These are phyloP conservation scores for Myioborus melanocephalus DNA, from an alignment of 2,797 vertebrate genomes.

Conservation along the genomic window DNA sequence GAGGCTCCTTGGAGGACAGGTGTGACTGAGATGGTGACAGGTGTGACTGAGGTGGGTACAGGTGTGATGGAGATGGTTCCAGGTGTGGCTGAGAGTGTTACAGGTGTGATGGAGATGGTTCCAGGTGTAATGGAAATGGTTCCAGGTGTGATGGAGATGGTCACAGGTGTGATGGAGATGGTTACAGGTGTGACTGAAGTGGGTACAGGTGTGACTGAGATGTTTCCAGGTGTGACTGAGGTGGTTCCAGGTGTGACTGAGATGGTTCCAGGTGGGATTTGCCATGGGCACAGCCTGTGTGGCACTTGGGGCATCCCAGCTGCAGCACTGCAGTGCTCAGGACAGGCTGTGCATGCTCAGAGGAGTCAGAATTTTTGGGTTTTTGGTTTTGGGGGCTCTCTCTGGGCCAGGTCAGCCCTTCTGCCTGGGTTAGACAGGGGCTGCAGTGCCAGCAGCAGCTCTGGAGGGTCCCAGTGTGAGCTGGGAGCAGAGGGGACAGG, in stretches of 20 bases:
- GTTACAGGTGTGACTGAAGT: too few relatives aligned
- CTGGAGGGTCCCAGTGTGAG: fast-evolving
- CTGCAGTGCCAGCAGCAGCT: neutral
- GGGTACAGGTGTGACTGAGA: too few relatives aligned
- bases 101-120: too few relatives aligned
- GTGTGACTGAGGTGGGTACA: too few relatives aligned
- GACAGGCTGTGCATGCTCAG: neutral
- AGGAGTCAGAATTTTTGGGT: neutral
- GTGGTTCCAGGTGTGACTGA: too few relatives aligned
- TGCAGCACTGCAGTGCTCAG: neutral
- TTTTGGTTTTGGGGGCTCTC: neutral
- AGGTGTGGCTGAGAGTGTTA: too few relatives aligned
- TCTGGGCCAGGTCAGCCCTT: neutral
- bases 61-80: too few relatives aligned
- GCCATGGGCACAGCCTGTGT: neutral
- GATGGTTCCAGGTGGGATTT: neutral
- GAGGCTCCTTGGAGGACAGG: neutral
- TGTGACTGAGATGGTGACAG: too few relatives aligned
- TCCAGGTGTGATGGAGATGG: too few relatives aligned
- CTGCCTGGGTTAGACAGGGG: neutral
- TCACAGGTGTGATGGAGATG: too few relatives aligned
- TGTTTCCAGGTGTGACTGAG: too few relatives aligned
- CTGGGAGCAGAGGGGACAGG: neutral
- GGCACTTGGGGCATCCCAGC: neutral
- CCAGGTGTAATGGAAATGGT: too few relatives aligned